phyloP scores from a whole-genome alignment of 2,797 vertebrate genomes.

The Sebastes steindachneri region DNA sequence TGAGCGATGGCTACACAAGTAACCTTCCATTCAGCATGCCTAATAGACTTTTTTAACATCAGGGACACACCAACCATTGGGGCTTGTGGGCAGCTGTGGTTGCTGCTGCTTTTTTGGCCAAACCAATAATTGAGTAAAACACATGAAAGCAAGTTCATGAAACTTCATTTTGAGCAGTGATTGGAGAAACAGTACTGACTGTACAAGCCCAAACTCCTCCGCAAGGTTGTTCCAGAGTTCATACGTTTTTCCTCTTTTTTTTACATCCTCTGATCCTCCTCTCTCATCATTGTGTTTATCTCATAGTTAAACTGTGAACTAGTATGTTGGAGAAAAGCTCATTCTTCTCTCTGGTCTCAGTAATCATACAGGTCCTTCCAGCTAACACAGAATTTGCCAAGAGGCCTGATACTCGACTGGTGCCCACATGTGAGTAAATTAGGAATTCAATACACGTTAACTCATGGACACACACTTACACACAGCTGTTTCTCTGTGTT shows the following conservation, averaged over 20 bases:
- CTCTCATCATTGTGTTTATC: constrained; percentile 73
- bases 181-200: not conserved
- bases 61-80: constrained; percentile 14
- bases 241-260: constrained; percentile 5
- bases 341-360: constrained; percentile 24
- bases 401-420: constrained; percentile 39
- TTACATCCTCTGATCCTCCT: constrained; percentile 61
- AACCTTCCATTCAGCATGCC: not conserved
- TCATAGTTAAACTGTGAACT: constrained; percentile 56
- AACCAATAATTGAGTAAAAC: constrained; percentile 34
- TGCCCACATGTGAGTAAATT: constrained; percentile 67
- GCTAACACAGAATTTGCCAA: constrained; percentile 39
- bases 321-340: constrained; percentile 12
- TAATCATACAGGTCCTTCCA: constrained; percentile 30
- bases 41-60: constrained; percentile 15
- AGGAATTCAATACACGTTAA: constrained; percentile 32
- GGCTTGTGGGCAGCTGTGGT: constrained; percentile 27
- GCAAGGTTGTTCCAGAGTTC: constrained; percentile 22
- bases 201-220: not conserved
- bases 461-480: constrained; percentile 27
- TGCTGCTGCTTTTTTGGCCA: not conserved
- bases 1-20: not conserved
- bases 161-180: constrained; percentile 5
- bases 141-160: constrained; percentile 22
- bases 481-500: constrained; percentile 57